phyloP scores from a whole-genome alignment of 2,888 invertebrate species.

The Anodontia alba region DNA sequence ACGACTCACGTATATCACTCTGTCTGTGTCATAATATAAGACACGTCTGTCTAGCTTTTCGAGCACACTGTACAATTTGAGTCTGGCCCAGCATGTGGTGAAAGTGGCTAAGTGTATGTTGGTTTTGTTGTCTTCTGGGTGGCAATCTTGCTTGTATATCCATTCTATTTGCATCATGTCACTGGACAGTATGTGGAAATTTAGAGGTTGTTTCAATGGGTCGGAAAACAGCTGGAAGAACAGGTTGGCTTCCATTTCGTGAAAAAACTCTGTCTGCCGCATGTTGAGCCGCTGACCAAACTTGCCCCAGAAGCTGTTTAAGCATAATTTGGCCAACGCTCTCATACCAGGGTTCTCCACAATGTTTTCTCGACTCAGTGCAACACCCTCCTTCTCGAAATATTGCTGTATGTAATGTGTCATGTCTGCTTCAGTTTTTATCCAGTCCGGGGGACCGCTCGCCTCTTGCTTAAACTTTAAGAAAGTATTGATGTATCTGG shows the following conservation, averaged over 20 bases:
- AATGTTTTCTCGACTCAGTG: constrained; percentile 39
- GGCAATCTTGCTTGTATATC: constrained; percentile 37
- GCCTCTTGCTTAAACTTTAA: constrained; percentile 71
- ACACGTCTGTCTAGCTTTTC: constrained; percentile 33
- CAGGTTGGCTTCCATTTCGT: constrained; percentile 26
- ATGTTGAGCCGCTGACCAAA: constrained; percentile 44
- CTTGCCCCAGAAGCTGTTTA: constrained; percentile 64
- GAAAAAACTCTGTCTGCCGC: constrained; percentile 20
- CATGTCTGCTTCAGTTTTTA: constrained; percentile 53
- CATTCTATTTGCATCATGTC: constrained; percentile 45
- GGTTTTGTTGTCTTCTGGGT: constrained; percentile 38
- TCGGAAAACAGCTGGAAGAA: constrained; percentile 39
- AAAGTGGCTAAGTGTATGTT: constrained; percentile 47
- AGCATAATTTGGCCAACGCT: constrained; percentile 46
- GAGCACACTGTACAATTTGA: constrained; percentile 48
- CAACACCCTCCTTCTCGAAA: constrained; percentile 53
- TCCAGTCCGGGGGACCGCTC: constrained; percentile 65
- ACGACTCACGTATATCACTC: constrained; percentile 20
- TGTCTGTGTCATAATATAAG: constrained; percentile 46
- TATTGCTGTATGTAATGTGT: constrained; percentile 60
- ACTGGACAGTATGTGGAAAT: constrained; percentile 32
- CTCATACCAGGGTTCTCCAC: constrained; percentile 50
- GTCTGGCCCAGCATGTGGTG: constrained; percentile 47
- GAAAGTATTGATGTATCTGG: constrained; percentile 77
- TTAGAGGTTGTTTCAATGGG: constrained; percentile 19